Evolutionary conservation across 1,140 invertebrate species (phyloP).

Genomic region (Magallana ariakensis): DNA sequence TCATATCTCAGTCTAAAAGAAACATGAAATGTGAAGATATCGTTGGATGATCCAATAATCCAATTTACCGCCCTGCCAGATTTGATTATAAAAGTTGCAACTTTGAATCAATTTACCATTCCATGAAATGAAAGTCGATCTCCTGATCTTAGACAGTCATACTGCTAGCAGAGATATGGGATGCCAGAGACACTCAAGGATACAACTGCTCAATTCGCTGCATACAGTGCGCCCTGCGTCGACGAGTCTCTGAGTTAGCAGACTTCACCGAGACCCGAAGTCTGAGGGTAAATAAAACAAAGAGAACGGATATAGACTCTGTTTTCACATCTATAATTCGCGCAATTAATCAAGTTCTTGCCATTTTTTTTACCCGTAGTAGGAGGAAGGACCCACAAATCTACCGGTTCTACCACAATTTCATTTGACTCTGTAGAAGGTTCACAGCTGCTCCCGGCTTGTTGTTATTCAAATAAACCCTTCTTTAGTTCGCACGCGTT

Average conservation of each 20-base stretch:
- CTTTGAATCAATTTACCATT: slow-evolving; percentile 29
- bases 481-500: neutral
- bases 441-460: neutral
- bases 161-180: neutral
- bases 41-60: slow-evolving; percentile 21
- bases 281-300: no score
- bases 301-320: no score
- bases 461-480: slow-evolving; percentile 25
- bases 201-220: no score
- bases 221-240: no score
- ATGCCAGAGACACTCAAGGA: no score
- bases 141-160: neutral
- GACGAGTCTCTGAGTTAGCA: no score
- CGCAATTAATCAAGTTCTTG: no score
- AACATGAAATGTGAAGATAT: slow-evolving; percentile 22
- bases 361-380: no score
- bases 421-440: neutral
- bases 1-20: neutral
- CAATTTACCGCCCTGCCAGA: slow-evolving; percentile 16
- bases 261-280: no score
- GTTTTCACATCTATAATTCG: no score
- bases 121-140: slow-evolving; percentile 8
- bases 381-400: no score
- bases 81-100: slow-evolving; percentile 25
- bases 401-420: neutral